Conservation (phyloP, 2,797 vertebrate species). For the Cephalopachus bancanus region DNA sequence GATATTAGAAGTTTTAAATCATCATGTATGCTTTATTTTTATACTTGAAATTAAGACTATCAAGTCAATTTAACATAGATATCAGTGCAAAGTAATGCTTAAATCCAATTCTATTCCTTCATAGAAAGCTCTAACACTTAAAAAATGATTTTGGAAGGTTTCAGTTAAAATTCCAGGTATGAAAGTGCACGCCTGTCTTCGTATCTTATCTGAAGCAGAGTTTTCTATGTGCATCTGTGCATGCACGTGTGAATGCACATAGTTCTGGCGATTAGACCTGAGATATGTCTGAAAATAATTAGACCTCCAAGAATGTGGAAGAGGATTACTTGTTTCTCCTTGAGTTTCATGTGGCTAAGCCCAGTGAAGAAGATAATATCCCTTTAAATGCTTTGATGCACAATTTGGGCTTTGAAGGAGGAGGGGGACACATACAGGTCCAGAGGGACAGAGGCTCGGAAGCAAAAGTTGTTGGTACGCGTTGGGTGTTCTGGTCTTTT, state of each 20-base stretch:
- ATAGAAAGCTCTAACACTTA: slow-evolving; percentile 23
- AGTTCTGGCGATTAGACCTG: slow-evolving; percentile 10
- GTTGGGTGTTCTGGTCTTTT: not conserved
- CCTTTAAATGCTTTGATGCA: slow-evolving; percentile 50
- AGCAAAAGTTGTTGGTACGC: not conserved
- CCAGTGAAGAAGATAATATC: not conserved
- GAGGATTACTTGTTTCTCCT: slow-evolving; percentile 36
- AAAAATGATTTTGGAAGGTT: not conserved
- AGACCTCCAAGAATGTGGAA: not conserved
- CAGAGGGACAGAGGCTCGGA: not conserved
- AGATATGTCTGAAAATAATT: slow-evolving; percentile 45
- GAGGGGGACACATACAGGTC: not conserved
- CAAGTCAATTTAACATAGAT: not conserved
- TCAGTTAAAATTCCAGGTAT: not conserved
- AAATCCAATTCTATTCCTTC: not conserved
- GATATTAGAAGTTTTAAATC: slow-evolving; percentile 33
- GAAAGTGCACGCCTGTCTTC: not conserved
- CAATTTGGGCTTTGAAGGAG: not conserved
- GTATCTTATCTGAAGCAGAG: not conserved
- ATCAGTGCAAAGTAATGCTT: not conserved
- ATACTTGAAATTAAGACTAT: not conserved
- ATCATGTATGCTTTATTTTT: not conserved
- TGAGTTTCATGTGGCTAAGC: slow-evolving; percentile 50
- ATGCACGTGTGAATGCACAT: not conserved
- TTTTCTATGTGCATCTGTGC: not conserved